phyloP scores from a whole-genome alignment of 2,797 vertebrate genomes.

The Alcedo quadribrachys region DNA sequence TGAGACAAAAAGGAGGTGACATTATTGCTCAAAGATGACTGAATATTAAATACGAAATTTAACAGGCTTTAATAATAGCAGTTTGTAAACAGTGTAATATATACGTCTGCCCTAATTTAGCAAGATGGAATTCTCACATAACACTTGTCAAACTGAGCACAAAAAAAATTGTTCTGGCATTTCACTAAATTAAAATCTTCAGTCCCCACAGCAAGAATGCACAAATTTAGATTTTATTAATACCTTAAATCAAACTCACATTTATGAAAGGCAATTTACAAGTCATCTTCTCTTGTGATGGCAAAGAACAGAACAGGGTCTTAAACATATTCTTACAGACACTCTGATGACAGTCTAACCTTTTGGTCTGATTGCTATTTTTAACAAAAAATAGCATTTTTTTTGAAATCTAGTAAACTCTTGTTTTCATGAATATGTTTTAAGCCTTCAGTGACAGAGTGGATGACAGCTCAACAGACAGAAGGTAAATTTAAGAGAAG shows the following conservation, averaged over 20 bases:
- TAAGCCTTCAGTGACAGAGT: constrained; percentile 17
- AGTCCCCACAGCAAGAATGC: constrained; percentile 65
- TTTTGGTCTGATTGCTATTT: constrained; percentile 38
- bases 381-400: constrained; percentile 34
- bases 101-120: constrained; percentile 71
- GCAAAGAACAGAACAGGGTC: constrained; percentile 40
- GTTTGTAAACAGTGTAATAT: constrained; percentile 68
- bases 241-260: constrained; percentile 78
- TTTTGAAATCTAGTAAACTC: constrained; percentile 31
- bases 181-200: constrained; percentile 77
- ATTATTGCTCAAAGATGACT: constrained; percentile 43
- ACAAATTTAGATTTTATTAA: constrained; percentile 79
- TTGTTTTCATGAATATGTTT: constrained; percentile 7
- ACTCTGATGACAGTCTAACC: constrained; percentile 55
- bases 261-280: constrained; percentile 72
- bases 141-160: constrained; percentile 64
- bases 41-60: constrained; percentile 70
- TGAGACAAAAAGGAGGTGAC: constrained; percentile 42
- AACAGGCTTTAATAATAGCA: constrained; percentile 74
- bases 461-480: constrained; percentile 35
- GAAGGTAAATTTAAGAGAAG: constrained; percentile 11
- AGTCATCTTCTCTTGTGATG: constrained; percentile 49
- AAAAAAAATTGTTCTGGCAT: constrained; percentile 70
- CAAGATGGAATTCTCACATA: constrained; percentile 61
- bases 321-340: constrained; percentile 63